Evolutionary conservation across 1,140 invertebrate species (phyloP), one percentile per base, ranked within the genome.

Genomic region (Teleogryllus occipitalis): DNA sequence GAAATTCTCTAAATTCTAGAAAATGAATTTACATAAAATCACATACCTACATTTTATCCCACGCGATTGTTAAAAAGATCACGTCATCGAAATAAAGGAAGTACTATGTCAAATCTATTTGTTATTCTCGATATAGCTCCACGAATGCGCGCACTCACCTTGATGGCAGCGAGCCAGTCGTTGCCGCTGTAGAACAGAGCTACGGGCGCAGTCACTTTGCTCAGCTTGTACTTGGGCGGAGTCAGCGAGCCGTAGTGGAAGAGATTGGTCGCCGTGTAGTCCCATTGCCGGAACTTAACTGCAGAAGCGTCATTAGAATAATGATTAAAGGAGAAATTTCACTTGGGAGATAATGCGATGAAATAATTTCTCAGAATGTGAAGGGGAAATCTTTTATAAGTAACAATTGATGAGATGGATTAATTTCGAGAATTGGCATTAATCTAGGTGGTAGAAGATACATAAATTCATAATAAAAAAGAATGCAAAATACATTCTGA

Each of bases 181-280:
- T 94, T 93, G 47, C 89, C 87, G 7, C 90, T 90, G 83, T 91
- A 93, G 83, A 92, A 91, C 22, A 94, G 84, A 74, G 89, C 90
- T 1, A 92, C 87, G 3, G 93, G 93, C 12, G 91, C 87, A 65
- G 85, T 88, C 4, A 93, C 88, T 74, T 90, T 89, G n/a, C 83
- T 86, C 0, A 93, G 82, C 80, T 90, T 85, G 83, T 92, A 92
- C 18, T 86, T 81, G 21, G 91, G 90, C 39, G 91, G 89, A 39
- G 81, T 84, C 1, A 83, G 77, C 81, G 85, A 82, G 48, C 88
- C 88, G 83, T 92, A 91, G 39, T 87, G 85, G 65, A 85, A 81
- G 27, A 88, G 82, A 84, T 92, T 92, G 7, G 82, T 76, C 18
- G 7, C 0, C 7, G 72, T 73, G 80, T 87, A 90, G 82, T 92